phyloP scores from a whole-genome alignment of 2,113 vertebrate species.

The Bungarus multicinctus region DNA sequence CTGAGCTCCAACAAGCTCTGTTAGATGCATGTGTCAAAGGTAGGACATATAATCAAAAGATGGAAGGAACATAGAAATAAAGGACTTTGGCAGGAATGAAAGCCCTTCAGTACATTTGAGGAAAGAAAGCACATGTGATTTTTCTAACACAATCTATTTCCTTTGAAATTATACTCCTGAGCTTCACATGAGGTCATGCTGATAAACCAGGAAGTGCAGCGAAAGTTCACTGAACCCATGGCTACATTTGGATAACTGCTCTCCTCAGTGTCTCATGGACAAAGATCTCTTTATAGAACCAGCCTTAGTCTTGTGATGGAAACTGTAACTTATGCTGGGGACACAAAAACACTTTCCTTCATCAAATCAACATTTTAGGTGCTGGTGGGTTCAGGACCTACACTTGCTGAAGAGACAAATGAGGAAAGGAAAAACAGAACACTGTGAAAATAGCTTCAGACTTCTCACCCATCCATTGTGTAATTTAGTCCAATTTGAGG shows the following conservation, averaged over 20 bases:
- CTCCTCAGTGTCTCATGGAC: background rate
- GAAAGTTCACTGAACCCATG: background rate
- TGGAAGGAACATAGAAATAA: background rate
- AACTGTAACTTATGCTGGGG: background rate
- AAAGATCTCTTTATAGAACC: background rate
- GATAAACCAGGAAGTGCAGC: background rate
- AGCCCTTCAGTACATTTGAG: background rate
- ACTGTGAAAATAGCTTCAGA: background rate
- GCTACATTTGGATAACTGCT: background rate
- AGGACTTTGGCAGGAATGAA: background rate
- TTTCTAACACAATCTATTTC: background rate
- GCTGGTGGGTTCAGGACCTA: background rate
- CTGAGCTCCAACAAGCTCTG: background rate
- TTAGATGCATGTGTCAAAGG: background rate
- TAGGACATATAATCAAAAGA: background rate
- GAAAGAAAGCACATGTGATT: background rate
- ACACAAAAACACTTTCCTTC: background rate
- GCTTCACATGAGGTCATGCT: background rate
- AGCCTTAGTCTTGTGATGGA: background rate
- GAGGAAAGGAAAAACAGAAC: background rate
- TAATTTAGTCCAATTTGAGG: background rate
- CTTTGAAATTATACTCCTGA: background rate
- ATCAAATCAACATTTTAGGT: background rate
- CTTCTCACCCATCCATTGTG: background rate
- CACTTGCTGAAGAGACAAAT: background rate